A percentile compares a stretch with the other conserved stretches of the same genome.
Evolutionary conservation across 2,113 vertebrate genomes (phyloP).

Genomic region (Centropus bengalensis): DNA sequence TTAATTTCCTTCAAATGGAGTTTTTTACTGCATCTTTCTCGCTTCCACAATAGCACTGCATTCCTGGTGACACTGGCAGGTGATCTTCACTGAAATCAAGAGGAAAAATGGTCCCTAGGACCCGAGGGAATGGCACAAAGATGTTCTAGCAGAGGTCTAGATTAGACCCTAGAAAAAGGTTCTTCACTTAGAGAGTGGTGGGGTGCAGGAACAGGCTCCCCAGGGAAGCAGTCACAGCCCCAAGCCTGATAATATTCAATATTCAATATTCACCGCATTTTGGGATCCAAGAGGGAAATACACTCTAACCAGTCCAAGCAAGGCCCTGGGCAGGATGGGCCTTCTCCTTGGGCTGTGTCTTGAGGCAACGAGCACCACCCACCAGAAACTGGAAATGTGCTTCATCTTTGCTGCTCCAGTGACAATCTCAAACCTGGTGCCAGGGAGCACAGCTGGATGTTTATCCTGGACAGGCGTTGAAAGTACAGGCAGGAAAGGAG

Average conservation of each 20-base stretch:
- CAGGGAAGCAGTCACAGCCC: too few species aligned
- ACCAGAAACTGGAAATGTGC: rapidly evolving
- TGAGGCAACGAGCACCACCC: rapidly evolving
- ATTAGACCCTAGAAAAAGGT: too few species aligned
- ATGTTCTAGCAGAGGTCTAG: too few species aligned
- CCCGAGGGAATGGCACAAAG: too few species aligned
- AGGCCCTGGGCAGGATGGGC: background rate
- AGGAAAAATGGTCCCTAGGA: background rate
- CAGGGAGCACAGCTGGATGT: background rate
- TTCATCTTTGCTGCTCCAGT: background rate
- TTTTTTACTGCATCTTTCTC: background rate
- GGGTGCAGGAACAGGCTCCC: too few species aligned
- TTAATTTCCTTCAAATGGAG: background rate
- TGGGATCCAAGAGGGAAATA: background rate
- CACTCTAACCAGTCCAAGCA: background rate
- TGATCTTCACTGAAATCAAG: background rate
- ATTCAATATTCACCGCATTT: background rate
- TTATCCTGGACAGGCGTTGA: background rate
- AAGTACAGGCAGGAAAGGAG: background rate
- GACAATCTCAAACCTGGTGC: background rate
- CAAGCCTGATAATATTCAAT: too few species aligned
- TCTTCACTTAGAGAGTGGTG: too few species aligned
- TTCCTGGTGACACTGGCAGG: background rate
- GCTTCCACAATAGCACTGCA: background rate
- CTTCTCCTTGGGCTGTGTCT: background rate